Conservation (phyloP, 2,888 invertebrate species). For the Lasius fuliginosus region DNA sequence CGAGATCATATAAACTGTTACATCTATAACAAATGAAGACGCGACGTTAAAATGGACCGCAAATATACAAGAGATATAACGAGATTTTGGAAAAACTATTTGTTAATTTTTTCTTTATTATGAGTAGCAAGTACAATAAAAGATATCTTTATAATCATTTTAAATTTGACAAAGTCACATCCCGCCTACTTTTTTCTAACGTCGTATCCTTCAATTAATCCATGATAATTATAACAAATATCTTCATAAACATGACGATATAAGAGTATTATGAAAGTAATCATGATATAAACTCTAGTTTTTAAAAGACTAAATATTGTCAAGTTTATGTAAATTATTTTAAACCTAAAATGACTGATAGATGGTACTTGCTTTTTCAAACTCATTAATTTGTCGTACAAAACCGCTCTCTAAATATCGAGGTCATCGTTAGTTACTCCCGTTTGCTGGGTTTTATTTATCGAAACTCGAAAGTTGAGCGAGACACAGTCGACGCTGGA, state of each 20-base stretch:
- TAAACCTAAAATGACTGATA: not conserved
- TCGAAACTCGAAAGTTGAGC: slow-evolving; percentile 51
- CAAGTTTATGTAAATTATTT: not conserved
- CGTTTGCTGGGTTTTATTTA: slow-evolving; percentile 48
- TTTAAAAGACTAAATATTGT: not conserved
- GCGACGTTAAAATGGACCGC: not conserved
- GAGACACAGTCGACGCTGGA: slow-evolving; percentile 49
- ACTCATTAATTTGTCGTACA: slow-evolving; percentile 36
- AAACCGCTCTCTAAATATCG: slow-evolving; percentile 30
- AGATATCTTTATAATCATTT: not conserved
- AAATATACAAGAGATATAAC: not conserved
- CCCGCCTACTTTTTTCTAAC: not conserved
- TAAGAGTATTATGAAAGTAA: not conserved
- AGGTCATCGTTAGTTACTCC: slow-evolving; percentile 40
- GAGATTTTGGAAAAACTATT: not conserved
- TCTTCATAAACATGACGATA: not conserved
- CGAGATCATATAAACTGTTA: not conserved
- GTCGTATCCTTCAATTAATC: not conserved
- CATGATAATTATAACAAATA: not conserved
- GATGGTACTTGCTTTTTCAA: not conserved
- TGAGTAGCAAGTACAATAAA: not conserved
- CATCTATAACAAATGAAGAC: not conserved
- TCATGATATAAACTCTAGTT: not conserved
- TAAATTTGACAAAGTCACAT: not conserved
- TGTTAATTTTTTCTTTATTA: not conserved